Percentiles rank a stretch among this genome's conserved stretches.
Conservation (phyloP, 1,140 invertebrate species). For the Pygmarrhopalites habei region DNA sequence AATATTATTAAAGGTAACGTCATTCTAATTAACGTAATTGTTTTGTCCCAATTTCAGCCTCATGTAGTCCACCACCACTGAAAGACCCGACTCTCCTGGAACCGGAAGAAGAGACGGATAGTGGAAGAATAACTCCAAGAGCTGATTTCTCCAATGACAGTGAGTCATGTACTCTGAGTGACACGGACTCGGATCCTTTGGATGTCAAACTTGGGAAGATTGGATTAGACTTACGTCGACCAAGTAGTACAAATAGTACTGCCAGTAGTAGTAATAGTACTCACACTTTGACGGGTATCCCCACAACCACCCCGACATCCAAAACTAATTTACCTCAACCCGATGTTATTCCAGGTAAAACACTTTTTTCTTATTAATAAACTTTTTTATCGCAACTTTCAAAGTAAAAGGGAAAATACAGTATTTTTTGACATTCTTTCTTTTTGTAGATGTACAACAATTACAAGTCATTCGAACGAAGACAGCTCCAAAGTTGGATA, state of each 20-base stretch:
- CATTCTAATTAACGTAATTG: no score
- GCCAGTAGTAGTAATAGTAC: slow-evolving; percentile 27
- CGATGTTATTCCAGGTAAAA: slow-evolving; percentile 38
- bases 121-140: slow-evolving; percentile 9
- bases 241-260: slow-evolving; percentile 23
- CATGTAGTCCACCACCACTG: slow-evolving; percentile 34
- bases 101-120: slow-evolving; percentile 9
- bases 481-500: slow-evolving; percentile 25
- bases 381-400: no score
- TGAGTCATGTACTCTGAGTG: slow-evolving; percentile 34
- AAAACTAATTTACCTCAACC: slow-evolving; percentile 30
- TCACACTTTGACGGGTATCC: slow-evolving; percentile 20
- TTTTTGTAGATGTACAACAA: slow-evolving; percentile 32
- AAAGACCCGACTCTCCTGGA: slow-evolving; percentile 26
- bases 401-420: no score
- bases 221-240: slow-evolving; percentile 1
- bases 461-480: slow-evolving; percentile 32
- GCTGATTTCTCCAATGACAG: slow-evolving; percentile 16
- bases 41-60: no score
- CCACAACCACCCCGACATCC: background rate
- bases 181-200: slow-evolving; percentile 28
- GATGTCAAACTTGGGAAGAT: background rate
- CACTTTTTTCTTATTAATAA: no score
- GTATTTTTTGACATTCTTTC: no score
- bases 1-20: no score